Evolutionary conservation across 2,888 invertebrate species (phyloP), one percentile per base, ranked within the genome.

Genomic region (Ichneumoninae sp.): DNA sequence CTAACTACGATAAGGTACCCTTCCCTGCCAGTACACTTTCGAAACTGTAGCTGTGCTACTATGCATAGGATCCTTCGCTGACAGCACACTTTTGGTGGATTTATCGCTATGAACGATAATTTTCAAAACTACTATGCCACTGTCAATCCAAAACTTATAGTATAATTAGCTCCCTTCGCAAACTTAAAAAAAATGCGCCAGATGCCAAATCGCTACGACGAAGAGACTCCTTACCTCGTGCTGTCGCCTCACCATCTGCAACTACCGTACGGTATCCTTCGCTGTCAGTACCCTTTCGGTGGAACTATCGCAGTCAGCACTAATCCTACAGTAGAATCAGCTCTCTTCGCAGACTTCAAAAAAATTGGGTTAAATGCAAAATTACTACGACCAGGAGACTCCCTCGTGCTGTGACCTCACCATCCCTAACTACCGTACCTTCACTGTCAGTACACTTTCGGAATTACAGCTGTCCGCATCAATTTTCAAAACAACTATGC

Each of bases 21-120:
- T 36, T n/a, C 22, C 22, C 5, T 19, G 50, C 13, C 50, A 65
- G 47, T 22, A 75, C 65, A 75, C 47, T 47, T 65, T 13, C 50
- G 22, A 1, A 22, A 22, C 22, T 22, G 22, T 22, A 1, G 1
- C 22, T 22, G 22, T 22, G 22, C 22, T 22, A 22, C 1, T 22
- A 1, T 22, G 22, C 1, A 22, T 22, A 22, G 22, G 22, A 22
- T 22, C 22, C 22, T 22, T 22, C 22, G 22, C 22, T 22, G 22
- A 22, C 22, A 22, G 22, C 22, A 22, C 22, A 22, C 22, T 22
- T 22, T 22, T 22, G 1, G 22, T 22, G n/a, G 1, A 19, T 62
- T 16, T 10, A 47, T 8, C 50, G 1, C 8, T n/a, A 2, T 1
- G 1, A 26, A 2, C 26, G 2, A 1, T 0, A 26, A 26, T 26